phyloP scores from a whole-genome alignment of 2,797 vertebrate species.

The Chromobotia macracanthus region DNA sequence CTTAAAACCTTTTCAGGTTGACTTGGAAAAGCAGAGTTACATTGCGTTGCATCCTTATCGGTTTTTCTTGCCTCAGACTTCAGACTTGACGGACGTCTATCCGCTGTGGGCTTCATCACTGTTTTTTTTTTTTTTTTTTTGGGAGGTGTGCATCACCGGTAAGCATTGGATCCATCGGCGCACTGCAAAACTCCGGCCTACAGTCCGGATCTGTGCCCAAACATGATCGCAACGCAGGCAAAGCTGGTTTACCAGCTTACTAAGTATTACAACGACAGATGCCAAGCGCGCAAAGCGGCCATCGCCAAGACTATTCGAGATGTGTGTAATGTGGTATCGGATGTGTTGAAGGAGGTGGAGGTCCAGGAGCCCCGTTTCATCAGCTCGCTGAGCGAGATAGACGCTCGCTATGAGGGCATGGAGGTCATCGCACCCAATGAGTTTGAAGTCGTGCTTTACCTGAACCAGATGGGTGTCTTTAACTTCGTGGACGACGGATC shows the following conservation, averaged over 20 bases:
- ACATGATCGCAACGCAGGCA: constrained; percentile 99
- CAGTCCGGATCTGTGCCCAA: constrained; percentile 99
- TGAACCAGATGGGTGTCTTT: constrained; percentile 99
- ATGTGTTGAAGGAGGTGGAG: constrained; percentile 98
- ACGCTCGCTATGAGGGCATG: constrained; percentile 96
- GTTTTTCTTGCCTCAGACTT: constrained; percentile 76
- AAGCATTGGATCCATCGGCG: constrained; percentile 99
- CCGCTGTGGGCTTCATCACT: constrained; percentile 65
- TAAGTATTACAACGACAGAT: constrained; percentile 98
- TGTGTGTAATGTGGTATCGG: constrained; percentile 98
- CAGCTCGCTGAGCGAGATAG: constrained; percentile 98
- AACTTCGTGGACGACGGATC: constrained; percentile 99
- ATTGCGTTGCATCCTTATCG: constrained; percentile 73
- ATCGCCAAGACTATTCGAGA: constrained; percentile 99
- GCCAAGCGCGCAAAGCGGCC: constrained; percentile 97
- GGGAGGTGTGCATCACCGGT: constrained; percentile 77
- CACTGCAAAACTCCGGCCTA: constrained; percentile 99
- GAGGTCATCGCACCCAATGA: constrained; percentile 98
- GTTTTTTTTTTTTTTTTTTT: constrained; percentile 62
- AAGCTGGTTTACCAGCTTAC: constrained; percentile 99
- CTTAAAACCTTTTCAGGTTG: constrained; percentile 56
- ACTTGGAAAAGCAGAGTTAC: constrained; percentile 71
- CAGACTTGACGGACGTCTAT: no score
- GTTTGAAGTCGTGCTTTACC: constrained; percentile 98
- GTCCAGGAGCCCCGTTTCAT: constrained; percentile 99